These are phyloP conservation scores for Anaspis maculata DNA, from an alignment of 2,888 invertebrate genomes.

Conservation along the genomic window DNA sequence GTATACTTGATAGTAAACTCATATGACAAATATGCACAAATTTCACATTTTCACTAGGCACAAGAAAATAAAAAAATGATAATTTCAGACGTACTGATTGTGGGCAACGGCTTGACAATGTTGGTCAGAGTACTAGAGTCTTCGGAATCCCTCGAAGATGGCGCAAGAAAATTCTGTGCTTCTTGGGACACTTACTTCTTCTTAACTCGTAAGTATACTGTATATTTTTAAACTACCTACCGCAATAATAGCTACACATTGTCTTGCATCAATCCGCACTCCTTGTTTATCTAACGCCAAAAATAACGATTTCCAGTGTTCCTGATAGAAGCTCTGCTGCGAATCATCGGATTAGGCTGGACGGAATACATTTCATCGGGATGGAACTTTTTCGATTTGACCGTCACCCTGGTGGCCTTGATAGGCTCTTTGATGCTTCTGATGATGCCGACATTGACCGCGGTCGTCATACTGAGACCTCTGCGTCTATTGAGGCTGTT, in stretches of 20 bases:
- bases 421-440: constrained; percentile 59
- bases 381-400: constrained; percentile 77
- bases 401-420: constrained; percentile 58
- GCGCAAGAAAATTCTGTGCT: constrained; percentile 57
- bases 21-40: too few species aligned
- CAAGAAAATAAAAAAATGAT: too few species aligned
- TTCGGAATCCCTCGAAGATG: constrained; percentile 51
- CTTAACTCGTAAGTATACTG: constrained; percentile 50
- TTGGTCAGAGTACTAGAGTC: constrained; percentile 59
- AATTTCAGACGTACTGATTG: constrained; percentile 59
- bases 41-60: too few species aligned
- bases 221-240: constrained; percentile 1
- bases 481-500: constrained; percentile 61
- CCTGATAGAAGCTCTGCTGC: constrained; percentile 61
- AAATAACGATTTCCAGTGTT: constrained; percentile 53
- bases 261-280: not conserved
- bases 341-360: constrained; percentile 66
- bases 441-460: constrained; percentile 59
- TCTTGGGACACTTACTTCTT: constrained; percentile 72
- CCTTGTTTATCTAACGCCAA: not conserved
- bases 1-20: too few species aligned
- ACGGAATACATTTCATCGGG: constrained; percentile 67
- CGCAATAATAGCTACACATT: too few species aligned
- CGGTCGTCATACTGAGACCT: constrained; percentile 65
- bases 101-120: constrained; percentile 69